Percentiles rank a stretch among this genome's conserved stretches.
Evolutionary conservation across 1,140 invertebrate species (phyloP).

Genomic region (Brachionus koreanus): DNA sequence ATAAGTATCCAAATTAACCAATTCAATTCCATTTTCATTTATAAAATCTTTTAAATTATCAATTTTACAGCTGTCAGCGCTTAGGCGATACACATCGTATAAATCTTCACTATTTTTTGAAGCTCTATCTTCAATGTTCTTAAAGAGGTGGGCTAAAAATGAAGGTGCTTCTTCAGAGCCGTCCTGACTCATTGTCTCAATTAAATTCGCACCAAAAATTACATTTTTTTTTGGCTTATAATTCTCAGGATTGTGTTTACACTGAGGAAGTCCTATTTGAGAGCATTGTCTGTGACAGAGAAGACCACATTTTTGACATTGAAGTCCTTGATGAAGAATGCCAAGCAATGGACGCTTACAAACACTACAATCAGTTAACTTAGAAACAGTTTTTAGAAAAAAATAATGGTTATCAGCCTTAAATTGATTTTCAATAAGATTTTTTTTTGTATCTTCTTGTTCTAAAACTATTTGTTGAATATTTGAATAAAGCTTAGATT

Average conservation of each 20-base stretch:
- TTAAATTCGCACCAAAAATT: slow-evolving; percentile 20
- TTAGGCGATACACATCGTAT: slow-evolving; percentile 34
- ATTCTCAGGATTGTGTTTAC: background rate
- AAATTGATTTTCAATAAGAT: background rate
- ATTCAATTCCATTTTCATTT: slow-evolving; percentile 26
- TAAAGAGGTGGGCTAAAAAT: background rate
- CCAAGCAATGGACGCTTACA: slow-evolving; percentile 33
- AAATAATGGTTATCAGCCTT: slow-evolving; percentile 29
- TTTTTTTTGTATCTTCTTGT: slow-evolving; percentile 12
- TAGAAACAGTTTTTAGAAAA: background rate
- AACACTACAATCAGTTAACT: background rate
- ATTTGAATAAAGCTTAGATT: background rate
- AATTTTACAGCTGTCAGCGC: background rate
- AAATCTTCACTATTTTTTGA: slow-evolving; percentile 25
- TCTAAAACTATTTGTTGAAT: slow-evolving; percentile 28
- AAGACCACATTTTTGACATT: slow-evolving; percentile 41
- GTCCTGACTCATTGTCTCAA: background rate
- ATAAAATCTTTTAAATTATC: slow-evolving; percentile 15
- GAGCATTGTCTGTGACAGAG: slow-evolving; percentile 31
- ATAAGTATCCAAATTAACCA: slow-evolving; percentile 7
- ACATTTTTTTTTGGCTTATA: background rate
- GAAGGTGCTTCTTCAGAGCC: background rate
- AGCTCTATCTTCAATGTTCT: slow-evolving; percentile 17
- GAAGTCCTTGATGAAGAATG: slow-evolving; percentile 28
- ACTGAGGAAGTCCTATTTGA: background rate